phyloP scores from a whole-genome alignment of 2,888 invertebrate species.

The Drosophila tripunctata region DNA sequence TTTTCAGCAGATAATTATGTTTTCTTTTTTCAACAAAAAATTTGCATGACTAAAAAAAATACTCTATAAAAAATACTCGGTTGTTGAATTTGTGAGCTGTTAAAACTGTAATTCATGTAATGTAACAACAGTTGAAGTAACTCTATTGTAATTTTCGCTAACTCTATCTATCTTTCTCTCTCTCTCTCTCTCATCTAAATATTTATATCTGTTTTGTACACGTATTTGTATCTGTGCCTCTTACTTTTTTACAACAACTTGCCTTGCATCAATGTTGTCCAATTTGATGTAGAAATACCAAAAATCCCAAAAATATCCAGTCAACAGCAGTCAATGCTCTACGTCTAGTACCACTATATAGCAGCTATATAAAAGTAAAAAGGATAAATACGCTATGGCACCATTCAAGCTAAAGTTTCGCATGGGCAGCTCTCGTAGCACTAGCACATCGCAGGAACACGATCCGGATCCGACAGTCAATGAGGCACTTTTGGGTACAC shows the following conservation, averaged over 20 bases:
- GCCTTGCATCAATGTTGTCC: conserved; percentile 63
- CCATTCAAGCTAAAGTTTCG: conserved; percentile 85
- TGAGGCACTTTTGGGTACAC: conserved; percentile 81
- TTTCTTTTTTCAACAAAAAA: conserved; percentile 3
- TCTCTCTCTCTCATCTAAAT: neutral
- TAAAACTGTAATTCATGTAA: conserved; percentile 29
- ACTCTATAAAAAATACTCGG: neutral
- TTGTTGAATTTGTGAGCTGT: conserved; percentile 9
- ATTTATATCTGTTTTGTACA: conserved; percentile 4
- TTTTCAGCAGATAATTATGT: no score
- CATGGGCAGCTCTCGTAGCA: conserved; percentile 84
- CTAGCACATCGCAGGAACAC: conserved; percentile 84
- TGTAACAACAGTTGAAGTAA: neutral
- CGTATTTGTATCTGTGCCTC: conserved; percentile 8
- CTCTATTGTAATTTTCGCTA: conserved; percentile 19
- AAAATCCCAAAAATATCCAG: conserved; percentile 6
- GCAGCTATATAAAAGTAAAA: no score
- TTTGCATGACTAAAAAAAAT: conserved; percentile 31
- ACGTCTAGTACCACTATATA: no score
- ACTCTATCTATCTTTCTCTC: conserved; percentile 3
- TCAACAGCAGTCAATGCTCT: conserved; percentile 47
- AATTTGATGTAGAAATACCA: conserved; percentile 17
- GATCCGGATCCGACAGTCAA: conserved; percentile 83
- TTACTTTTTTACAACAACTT: conserved; percentile 11
- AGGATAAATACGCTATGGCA: conserved; percentile 74